These are phyloP conservation scores for Lanius collurio DNA, from an alignment of 2,113 vertebrate genomes.

Conservation along the genomic window DNA sequence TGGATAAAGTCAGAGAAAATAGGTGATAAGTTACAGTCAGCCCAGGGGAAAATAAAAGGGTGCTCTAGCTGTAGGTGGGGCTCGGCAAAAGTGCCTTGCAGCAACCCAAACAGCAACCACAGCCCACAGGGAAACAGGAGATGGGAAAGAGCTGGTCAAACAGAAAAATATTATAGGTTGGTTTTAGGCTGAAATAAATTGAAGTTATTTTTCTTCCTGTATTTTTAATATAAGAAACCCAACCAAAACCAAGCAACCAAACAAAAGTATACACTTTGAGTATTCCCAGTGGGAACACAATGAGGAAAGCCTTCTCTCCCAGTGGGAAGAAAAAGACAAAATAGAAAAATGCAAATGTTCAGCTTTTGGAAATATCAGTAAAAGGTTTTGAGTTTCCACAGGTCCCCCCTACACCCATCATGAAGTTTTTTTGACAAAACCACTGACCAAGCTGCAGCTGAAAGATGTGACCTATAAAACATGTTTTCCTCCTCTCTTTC, in stretches of 20 bases:
- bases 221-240: background rate
- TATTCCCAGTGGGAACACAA: background rate
- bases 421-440: background rate
- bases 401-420: rapidly evolving
- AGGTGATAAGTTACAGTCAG: background rate
- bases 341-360: background rate
- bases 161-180: background rate
- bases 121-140: background rate
- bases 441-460: background rate
- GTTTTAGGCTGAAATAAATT: background rate
- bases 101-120: background rate
- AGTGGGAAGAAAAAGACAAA: background rate
- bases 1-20: conserved; percentile 47
- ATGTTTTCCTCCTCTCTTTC: background rate
- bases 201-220: background rate
- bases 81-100: background rate
- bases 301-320: background rate
- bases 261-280: background rate
- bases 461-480: background rate
- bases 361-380: background rate
- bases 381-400: background rate
- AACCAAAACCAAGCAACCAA: background rate
- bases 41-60: too few relatives aligned
- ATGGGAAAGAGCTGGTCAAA: background rate
- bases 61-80: background rate